phyloP scores from a whole-genome alignment of 2,113 vertebrate genomes.

The Bolborhynchus lineola region DNA sequence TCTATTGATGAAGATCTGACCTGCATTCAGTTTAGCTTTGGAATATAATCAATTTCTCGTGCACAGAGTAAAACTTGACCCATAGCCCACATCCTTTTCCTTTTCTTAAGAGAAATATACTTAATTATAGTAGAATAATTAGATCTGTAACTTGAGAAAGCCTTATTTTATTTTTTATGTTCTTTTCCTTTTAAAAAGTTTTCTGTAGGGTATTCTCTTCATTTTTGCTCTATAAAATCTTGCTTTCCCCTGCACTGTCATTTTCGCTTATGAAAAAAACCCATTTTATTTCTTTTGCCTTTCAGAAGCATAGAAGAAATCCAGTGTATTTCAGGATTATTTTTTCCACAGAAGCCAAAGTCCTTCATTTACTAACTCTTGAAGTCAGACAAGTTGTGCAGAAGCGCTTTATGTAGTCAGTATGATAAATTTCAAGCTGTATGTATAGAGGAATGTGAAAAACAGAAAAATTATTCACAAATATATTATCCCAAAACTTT shows the following conservation, averaged over 20 bases:
- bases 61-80: background rate
- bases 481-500: slow-evolving; percentile 16
- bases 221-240: background rate
- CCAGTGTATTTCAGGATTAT: background rate
- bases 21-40: background rate
- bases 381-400: slow-evolving; percentile 6
- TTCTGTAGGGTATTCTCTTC: background rate
- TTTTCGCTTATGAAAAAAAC: background rate
- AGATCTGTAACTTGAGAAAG: background rate
- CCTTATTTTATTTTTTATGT: background rate
- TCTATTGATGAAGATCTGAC: background rate
- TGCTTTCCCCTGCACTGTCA: background rate
- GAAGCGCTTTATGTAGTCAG: slow-evolving; percentile 11
- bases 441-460: slow-evolving; percentile 7
- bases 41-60: background rate
- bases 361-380: slow-evolving; percentile 31
- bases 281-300: background rate
- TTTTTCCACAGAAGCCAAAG: background rate
- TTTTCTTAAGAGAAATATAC: background rate
- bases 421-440: slow-evolving; percentile 27
- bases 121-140: background rate
- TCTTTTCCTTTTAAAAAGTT: background rate
- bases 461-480: background rate
- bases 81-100: background rate
- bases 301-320: background rate